Conservation (phyloP, 2,888 invertebrate genomes). For the Trachelus tabidus region DNA sequence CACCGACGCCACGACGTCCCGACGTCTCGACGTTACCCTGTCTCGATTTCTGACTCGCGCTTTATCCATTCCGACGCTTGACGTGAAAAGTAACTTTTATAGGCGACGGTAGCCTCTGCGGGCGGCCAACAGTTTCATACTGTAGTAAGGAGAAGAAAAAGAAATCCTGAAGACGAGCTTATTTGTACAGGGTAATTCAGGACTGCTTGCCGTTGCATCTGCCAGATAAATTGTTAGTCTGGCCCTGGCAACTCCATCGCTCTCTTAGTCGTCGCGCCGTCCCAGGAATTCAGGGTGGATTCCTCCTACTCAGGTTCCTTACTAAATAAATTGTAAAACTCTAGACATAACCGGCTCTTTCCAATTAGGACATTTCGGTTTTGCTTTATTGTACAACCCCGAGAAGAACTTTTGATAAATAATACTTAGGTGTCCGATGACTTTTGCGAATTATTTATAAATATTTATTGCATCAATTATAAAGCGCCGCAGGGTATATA, state of each 20-base stretch:
- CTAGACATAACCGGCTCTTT: not conserved
- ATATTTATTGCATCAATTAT: not conserved
- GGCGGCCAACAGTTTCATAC: not conserved
- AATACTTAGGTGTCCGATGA: not conserved
- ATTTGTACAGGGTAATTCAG: constrained; percentile 42
- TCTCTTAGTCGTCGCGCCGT: not conserved
- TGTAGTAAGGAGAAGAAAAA: not conserved
- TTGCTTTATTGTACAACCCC: not conserved
- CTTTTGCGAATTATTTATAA: not conserved
- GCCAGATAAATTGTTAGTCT: constrained; percentile 36
- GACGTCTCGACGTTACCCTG: not conserved
- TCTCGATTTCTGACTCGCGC: not conserved
- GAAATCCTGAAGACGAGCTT: constrained; percentile 24
- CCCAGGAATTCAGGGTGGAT: not conserved
- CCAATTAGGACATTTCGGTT: not conserved
- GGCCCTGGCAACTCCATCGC: constrained; percentile 17
- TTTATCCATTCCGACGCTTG: constrained; percentile 4
- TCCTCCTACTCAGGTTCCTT: not conserved
- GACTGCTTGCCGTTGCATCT: constrained; percentile 35
- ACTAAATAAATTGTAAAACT: not conserved
- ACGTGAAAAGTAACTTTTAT: constrained; percentile 1
- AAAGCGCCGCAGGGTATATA: not conserved
- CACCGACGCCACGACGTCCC: not conserved
- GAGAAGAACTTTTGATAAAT: not conserved
- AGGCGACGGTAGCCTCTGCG: not conserved